A percentile compares a stretch with the other conserved stretches of the same genome.
Evolutionary conservation across 2,888 invertebrate species (phyloP).

Genomic region (Trichacis sp.): DNA sequence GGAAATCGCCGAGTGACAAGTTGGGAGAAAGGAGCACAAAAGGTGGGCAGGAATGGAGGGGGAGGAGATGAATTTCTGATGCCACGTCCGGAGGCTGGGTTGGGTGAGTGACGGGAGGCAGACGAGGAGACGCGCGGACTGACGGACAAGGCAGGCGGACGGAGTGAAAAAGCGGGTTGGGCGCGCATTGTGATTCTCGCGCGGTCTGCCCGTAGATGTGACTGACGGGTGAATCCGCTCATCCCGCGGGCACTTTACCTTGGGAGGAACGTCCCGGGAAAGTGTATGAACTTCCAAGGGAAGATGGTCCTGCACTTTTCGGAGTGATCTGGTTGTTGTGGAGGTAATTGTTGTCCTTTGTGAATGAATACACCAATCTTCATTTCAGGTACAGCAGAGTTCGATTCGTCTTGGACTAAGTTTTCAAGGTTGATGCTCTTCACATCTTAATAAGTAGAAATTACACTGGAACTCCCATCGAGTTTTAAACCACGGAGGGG

Average conservation of each 20-base stretch:
- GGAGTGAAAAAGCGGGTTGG: slow-evolving; percentile 44
- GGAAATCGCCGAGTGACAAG: slow-evolving; percentile 24
- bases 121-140: slow-evolving; percentile 63
- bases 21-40: slow-evolving; percentile 45
- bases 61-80: slow-evolving; percentile 59
- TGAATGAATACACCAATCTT: too few species aligned
- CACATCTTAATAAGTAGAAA: too few species aligned
- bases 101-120: slow-evolving; percentile 62
- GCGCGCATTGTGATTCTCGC: slow-evolving; percentile 45
- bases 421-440: too few species aligned
- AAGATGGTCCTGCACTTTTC: too few species aligned
- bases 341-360: too few species aligned
- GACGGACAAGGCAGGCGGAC: slow-evolving; percentile 51
- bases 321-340: too few species aligned
- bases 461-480: too few species aligned
- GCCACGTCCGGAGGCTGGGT: slow-evolving; percentile 58
- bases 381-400: too few species aligned
- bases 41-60: slow-evolving; percentile 50
- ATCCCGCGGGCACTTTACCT: slow-evolving; percentile 31
- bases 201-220: slow-evolving; percentile 58
- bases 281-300: too few species aligned
- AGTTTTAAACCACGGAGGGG: too few species aligned
- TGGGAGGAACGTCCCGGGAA: slow-evolving; percentile 31
- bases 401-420: too few species aligned
- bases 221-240: slow-evolving; percentile 68